These are phyloP conservation scores for Eutrigla gurnardus DNA, from an alignment of 2,797 vertebrate species.

Conservation along the genomic window DNA sequence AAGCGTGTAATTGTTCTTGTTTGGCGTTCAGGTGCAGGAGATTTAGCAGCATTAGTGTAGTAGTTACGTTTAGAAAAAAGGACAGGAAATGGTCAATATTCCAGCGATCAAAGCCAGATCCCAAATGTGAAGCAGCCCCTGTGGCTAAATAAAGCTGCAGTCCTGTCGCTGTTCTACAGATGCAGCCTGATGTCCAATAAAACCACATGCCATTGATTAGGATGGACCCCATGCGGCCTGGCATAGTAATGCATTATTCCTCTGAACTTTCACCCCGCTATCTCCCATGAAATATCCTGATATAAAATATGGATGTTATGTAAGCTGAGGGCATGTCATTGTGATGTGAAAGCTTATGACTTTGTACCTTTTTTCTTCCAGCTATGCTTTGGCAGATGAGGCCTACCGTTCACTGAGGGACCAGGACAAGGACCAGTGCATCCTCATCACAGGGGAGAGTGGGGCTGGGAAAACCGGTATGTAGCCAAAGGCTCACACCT, in stretches of 20 bases:
- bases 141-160: slow-evolving; percentile 59
- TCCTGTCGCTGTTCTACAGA: slow-evolving; percentile 50
- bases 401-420: slow-evolving; percentile 96
- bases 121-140: slow-evolving; percentile 34
- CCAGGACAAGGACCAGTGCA: slow-evolving; percentile 99
- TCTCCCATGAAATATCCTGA: slow-evolving; percentile 16
- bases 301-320: not conserved
- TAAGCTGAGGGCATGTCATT: not conserved
- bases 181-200: slow-evolving; percentile 59
- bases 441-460: slow-evolving; percentile 98
- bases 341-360: slow-evolving; percentile 5
- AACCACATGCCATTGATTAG: slow-evolving; percentile 69
- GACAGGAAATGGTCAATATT: slow-evolving; percentile 37
- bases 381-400: slow-evolving; percentile 97
- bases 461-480: slow-evolving; percentile 98
- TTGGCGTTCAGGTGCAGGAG: slow-evolving; percentile 6
- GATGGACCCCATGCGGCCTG: slow-evolving; percentile 35
- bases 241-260: slow-evolving; percentile 2
- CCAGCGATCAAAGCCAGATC: slow-evolving; percentile 36
- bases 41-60: slow-evolving; percentile 1
- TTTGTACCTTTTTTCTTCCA: slow-evolving; percentile 74
- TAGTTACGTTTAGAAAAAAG: slow-evolving; percentile 16
- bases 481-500: not conserved
- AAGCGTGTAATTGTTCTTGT: not conserved
- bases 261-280: slow-evolving; percentile 25